Base-by-base conservation (phyloP, 2,797 vertebrate genomes). In the Morelia viridis region DNA sequence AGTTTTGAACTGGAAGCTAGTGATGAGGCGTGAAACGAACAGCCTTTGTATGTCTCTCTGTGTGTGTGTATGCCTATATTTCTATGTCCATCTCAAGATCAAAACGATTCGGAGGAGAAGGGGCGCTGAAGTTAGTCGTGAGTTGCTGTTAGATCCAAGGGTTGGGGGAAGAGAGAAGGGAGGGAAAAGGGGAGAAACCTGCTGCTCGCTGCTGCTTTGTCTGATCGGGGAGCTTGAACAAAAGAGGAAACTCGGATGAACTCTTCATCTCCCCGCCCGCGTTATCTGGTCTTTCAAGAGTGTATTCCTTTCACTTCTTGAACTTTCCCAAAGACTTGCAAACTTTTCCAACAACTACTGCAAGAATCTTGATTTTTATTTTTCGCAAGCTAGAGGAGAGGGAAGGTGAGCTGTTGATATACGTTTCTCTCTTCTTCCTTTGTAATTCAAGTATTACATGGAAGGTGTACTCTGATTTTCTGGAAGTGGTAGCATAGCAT, bases 191-290 rank as follows among this genome's bases (percentile, higher is more conserved):
- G 96, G 96, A 97, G 96, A 97, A 97, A 98, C 97, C 98, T 97
- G 97, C 97, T 94, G 97, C 97, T 97, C 96, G 97, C 97, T 96
- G 96, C 94, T 96, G 97, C 98, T 98, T 98, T 98, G 97, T 98
- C 97, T 98, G 97, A 97, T 97, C 96, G 94, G 96, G 96, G 97
- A 97, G 98, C 96, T 96, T 97, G 97, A 98, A 98, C 98, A 98
- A 98, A 98, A 97, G 97, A 96, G 97, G 97, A 96, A 97, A 97
- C 97, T 98, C 97, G 96, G 96, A 96, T 97, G 97, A 97, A 97
- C 97, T 98, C 98, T 96, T 93, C 96, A 97, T 97, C 96, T 97
- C 96, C 94, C 89, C 87, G 90, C 83, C 28, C 92, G 96, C 95
- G 93, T 83, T 93, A 93, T 95, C 97, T 96, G 94, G 87, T 94